These are phyloP conservation scores for Hucho hucho DNA, from an alignment of 2,113 vertebrate genomes.

Conservation along the genomic window DNA sequence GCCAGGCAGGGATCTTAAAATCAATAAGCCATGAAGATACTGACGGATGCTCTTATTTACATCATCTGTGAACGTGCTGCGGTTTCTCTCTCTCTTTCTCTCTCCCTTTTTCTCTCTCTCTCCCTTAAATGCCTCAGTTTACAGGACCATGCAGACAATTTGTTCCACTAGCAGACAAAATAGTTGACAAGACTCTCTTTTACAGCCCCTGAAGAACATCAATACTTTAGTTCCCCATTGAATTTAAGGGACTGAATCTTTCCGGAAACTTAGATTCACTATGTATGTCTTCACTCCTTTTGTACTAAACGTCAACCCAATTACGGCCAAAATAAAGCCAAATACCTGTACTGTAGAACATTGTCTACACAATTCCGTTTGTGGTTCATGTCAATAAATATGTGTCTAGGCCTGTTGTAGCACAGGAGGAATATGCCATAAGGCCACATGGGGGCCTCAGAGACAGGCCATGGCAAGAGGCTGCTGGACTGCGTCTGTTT, in stretches of 20 bases:
- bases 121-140: conserved; percentile 38
- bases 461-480: conserved; percentile 47
- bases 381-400: too few species aligned
- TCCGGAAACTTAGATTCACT: neutral
- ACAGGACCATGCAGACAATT: conserved; percentile 28
- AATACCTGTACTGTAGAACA: too few species aligned
- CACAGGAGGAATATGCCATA: conserved; percentile 43
- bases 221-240: neutral
- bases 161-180: conserved; percentile 34
- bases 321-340: too few species aligned
- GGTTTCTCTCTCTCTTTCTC: conserved; percentile 39
- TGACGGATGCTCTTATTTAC: conserved; percentile 63
- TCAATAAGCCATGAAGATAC: conserved; percentile 66
- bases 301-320: conserved; percentile 4
- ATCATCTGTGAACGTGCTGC: conserved; percentile 43
- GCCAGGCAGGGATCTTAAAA: conserved; percentile 50
- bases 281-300: neutral
- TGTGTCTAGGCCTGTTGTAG: too few species aligned
- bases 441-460: conserved; percentile 76
- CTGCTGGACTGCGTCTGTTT: too few species aligned
- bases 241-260: neutral
- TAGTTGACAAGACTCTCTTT: too few species aligned
- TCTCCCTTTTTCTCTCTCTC: conserved; percentile 20
- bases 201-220: conserved; percentile 28
- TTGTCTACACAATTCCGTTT: too few species aligned